Evolutionary conservation across 2,888 invertebrate species (phyloP).

Genomic region (Drosophila subquinaria): DNA sequence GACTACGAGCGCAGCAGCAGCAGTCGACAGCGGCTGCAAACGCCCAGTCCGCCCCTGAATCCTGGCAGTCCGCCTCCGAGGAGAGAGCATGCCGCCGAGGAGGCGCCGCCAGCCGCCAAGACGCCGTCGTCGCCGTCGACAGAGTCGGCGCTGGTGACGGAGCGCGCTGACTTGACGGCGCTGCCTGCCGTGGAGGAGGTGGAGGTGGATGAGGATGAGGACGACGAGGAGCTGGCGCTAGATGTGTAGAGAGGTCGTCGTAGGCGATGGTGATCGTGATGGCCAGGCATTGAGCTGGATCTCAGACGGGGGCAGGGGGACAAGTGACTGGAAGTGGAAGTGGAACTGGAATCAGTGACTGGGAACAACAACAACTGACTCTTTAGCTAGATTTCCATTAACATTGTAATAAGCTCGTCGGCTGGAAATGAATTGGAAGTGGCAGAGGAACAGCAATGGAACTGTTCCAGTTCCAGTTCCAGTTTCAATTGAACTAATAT

Average conservation of each 20-base stretch:
- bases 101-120: slow-evolving; percentile 33
- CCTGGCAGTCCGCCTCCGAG: slow-evolving; percentile 85
- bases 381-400: neutral
- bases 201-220: slow-evolving; percentile 35
- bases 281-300: slow-evolving; percentile 53
- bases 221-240: slow-evolving; percentile 58
- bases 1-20: slow-evolving; percentile 71
- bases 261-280: neutral
- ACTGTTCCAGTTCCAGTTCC: neutral
- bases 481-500: neutral
- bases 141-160: neutral
- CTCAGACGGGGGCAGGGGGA: slow-evolving; percentile 47
- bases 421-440: neutral
- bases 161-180: slow-evolving; percentile 9
- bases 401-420: neutral
- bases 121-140: slow-evolving; percentile 23
- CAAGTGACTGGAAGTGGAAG: neutral
- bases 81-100: slow-evolving; percentile 21
- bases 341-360: neutral
- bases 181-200: neutral
- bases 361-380: too few species aligned
- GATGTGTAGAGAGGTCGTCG: slow-evolving; percentile 51
- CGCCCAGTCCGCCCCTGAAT: slow-evolving; percentile 85
- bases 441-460: neutral
- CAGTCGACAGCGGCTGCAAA: slow-evolving; percentile 69